phyloP scores from a whole-genome alignment of 2,888 invertebrate species.

The Diplazon laetatorius region DNA sequence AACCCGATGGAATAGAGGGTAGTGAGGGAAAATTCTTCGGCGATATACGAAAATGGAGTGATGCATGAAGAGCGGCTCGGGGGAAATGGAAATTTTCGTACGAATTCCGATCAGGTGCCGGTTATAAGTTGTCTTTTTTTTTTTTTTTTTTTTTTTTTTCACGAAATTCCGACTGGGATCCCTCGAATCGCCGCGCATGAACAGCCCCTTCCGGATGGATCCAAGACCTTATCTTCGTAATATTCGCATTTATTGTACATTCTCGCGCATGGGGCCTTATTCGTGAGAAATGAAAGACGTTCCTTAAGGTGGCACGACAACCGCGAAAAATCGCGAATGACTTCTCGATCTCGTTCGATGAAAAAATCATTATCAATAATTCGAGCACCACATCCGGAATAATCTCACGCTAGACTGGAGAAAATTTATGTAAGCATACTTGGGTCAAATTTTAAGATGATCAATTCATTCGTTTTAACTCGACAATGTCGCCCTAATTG shows the following conservation, averaged over 20 bases:
- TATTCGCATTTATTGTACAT: conserved; percentile 41
- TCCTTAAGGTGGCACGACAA: no score
- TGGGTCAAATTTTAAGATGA: no score
- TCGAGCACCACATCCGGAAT: no score
- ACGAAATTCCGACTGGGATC: conserved; percentile 23
- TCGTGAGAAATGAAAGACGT: conserved; percentile 26
- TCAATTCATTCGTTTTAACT: no score
- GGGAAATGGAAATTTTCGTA: conserved; percentile 55
- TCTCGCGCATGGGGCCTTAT: background rate
- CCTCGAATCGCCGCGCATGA: conserved; percentile 29
- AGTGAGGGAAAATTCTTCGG: conserved; percentile 62
- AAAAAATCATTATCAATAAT: no score
- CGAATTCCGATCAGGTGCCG: conserved; percentile 71
- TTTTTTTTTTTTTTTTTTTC: no score
- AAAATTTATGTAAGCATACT: no score
- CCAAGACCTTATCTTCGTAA: conserved; percentile 41
- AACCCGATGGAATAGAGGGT: conserved; percentile 21
- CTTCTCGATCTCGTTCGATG: no score
- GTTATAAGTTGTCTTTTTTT: no score
- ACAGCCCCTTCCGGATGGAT: conserved; percentile 16
- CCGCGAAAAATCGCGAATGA: no score
- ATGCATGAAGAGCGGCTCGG: conserved; percentile 41
- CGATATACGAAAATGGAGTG: conserved; percentile 46
- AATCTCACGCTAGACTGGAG: no score
- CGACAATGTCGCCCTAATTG: no score